Evolutionary conservation across 1,140 invertebrate species (phyloP).

Genomic region (Armadillidium nasatum): DNA sequence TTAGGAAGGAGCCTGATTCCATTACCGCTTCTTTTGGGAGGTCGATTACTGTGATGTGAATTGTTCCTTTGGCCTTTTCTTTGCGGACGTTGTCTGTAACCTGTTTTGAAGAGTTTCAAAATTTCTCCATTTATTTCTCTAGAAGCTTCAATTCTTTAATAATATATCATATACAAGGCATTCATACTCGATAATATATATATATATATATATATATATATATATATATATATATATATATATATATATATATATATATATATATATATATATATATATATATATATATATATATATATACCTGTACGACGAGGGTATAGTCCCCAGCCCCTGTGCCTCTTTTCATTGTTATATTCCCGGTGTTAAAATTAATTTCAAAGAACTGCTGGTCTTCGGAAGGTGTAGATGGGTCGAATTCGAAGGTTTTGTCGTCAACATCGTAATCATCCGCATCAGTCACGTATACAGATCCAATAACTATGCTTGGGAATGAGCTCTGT

Average conservation of each 20-base stretch:
- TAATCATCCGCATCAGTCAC: slow-evolving; percentile 86
- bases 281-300: slow-evolving; percentile 19
- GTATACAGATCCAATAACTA: slow-evolving; percentile 78
- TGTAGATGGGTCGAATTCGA: slow-evolving; percentile 59
- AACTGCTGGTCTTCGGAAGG: slow-evolving; percentile 47
- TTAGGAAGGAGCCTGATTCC: slow-evolving; percentile 81
- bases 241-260: slow-evolving; percentile 15
- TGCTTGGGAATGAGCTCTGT: slow-evolving; percentile 64
- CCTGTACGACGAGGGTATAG: slow-evolving; percentile 52
- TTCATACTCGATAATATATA: too few species aligned
- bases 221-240: background rate
- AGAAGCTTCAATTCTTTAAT: too few species aligned
- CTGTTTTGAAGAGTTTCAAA: background rate
- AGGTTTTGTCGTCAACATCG: slow-evolving; percentile 83
- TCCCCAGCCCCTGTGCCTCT: slow-evolving; percentile 62
- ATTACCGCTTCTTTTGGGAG: slow-evolving; percentile 83
- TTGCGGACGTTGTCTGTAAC: slow-evolving; percentile 33
- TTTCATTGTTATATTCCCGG: slow-evolving; percentile 78
- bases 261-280: slow-evolving; percentile 2
- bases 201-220: too few species aligned
- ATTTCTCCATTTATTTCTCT: too few species aligned
- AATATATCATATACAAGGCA: too few species aligned
- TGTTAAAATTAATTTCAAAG: slow-evolving; percentile 64
- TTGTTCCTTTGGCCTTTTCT: slow-evolving; percentile 33
- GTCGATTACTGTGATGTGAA: slow-evolving; percentile 57